phyloP scores from a whole-genome alignment of 2,113 vertebrate species.

The Melanocharis versteri region DNA sequence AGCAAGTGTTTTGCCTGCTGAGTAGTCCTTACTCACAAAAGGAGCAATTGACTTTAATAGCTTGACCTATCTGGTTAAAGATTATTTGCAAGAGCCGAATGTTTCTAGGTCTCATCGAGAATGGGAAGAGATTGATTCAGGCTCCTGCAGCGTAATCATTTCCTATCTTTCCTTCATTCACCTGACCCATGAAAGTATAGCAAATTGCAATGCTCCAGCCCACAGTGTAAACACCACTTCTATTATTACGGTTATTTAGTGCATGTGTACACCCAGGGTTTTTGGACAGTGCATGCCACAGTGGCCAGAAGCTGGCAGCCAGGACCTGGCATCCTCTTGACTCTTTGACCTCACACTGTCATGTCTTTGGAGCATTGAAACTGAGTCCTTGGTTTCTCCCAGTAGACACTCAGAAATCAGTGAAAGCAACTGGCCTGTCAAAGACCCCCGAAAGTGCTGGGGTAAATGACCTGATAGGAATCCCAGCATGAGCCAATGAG shows the following conservation, averaged over 20 bases:
- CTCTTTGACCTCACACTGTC: neutral
- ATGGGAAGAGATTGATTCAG: neutral
- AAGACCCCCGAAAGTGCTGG: neutral
- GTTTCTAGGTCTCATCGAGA: neutral
- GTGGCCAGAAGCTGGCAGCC: neutral
- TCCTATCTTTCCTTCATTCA: neutral
- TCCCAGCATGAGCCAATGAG: fast-evolving
- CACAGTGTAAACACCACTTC: neutral
- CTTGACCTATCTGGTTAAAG: constrained; percentile 8
- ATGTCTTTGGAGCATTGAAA: neutral
- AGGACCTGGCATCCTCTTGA: neutral
- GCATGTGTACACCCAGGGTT: neutral
- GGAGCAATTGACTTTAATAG: neutral
- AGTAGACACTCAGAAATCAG: neutral
- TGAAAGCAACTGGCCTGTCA: neutral
- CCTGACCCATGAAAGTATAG: neutral
- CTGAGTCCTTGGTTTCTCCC: neutral
- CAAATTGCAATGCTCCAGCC: neutral
- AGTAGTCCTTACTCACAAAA: neutral
- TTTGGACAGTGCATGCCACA: neutral
- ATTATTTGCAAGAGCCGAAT: neutral
- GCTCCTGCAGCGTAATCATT: neutral
- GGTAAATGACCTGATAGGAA: neutral
- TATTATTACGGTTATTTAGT: neutral
- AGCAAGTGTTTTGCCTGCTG: constrained; percentile 14